Percentiles rank a stretch among this genome's conserved stretches.
Evolutionary conservation across 1,140 invertebrate genomes (phyloP).

Genomic region (Maniola jurtina): DNA sequence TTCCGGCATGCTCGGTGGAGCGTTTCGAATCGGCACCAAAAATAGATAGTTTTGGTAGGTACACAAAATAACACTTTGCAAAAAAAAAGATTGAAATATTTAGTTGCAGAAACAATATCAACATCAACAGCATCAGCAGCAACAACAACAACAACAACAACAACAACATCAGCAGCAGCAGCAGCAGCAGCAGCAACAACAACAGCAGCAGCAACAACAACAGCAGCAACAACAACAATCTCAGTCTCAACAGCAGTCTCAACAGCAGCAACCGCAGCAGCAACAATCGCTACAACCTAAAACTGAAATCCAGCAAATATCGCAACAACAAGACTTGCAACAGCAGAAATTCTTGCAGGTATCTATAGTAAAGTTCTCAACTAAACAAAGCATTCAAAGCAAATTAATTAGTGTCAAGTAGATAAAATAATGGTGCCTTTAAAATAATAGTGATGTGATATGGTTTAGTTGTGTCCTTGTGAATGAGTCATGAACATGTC

Average conservation of each 20-base stretch:
- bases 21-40: neutral
- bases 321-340: conserved; percentile 64
- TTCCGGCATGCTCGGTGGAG: too few species aligned
- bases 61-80: neutral
- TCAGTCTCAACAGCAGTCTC: conserved; percentile 50
- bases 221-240: conserved; percentile 46
- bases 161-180: conserved; percentile 37
- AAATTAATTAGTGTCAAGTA: too few species aligned
- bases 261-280: conserved; percentile 47
- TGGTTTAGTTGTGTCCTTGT: too few species aligned
- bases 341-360: conserved; percentile 75
- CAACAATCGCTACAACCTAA: conserved; percentile 53
- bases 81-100: neutral
- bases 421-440: too few species aligned
- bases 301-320: conserved; percentile 61
- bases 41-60: neutral
- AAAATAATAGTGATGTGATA: too few species aligned
- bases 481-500: too few species aligned
- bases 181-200: conserved; percentile 45
- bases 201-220: conserved; percentile 47
- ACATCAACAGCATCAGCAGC: conserved; percentile 30
- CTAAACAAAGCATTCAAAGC: too few species aligned
- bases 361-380: conserved; percentile 10
- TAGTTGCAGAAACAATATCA: conserved; percentile 65
- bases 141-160: conserved; percentile 45